Evolutionary conservation across 2,888 invertebrate species (phyloP), one percentile per base, ranked within the genome.

Genomic region (Schrankia costaestrigalis): DNA sequence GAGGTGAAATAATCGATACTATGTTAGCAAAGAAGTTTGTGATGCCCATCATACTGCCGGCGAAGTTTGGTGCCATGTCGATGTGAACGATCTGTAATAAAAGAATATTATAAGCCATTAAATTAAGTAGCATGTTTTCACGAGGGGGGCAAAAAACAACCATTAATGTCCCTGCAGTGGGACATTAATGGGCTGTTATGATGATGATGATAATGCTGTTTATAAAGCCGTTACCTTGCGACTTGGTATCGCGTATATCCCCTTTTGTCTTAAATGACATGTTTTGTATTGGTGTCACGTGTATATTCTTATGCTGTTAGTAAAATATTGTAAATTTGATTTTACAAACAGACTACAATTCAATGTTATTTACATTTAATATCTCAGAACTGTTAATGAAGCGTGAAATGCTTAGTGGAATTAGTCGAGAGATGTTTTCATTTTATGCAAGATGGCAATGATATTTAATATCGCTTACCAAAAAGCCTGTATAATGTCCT

Each of bases 41-140:
- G 47, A 95, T 92, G 4, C 95, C 95, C 94, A 95, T 94, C 40
- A 95, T 69, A 0, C 93, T 91, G 1, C 95, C 95, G 0, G 94
- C 93, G 64, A 93, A 95, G 67, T 93, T 94, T 0, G 95, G 95
- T 3, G 95, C 92, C 63, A 96, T 89, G 75, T 96, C 95, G 38
- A 95, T 93, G 59, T 95, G 95, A 55, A 94, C 95, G 14, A 91
- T 89, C 87, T 91, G 90, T 92, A 90, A n/a, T n/a, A 24, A 9
- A 9, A 9, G 10, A 22, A 2, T 2, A 10, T 10, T 23, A 23
- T 11, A 23, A 3, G 4, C 8, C 3, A 21, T n/a, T 8, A 9
- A 1, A 11, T 23, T 23, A 11, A 11, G 11, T 23, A 23, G 12
- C 12, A 11, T 6, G 21, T 11, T n/a, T 9, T 3, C 7, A 17